phyloP scores from a whole-genome alignment of 30 jellyfish, hydroid and myxozoan genomes.

The Sanderia malayensis region DNA sequence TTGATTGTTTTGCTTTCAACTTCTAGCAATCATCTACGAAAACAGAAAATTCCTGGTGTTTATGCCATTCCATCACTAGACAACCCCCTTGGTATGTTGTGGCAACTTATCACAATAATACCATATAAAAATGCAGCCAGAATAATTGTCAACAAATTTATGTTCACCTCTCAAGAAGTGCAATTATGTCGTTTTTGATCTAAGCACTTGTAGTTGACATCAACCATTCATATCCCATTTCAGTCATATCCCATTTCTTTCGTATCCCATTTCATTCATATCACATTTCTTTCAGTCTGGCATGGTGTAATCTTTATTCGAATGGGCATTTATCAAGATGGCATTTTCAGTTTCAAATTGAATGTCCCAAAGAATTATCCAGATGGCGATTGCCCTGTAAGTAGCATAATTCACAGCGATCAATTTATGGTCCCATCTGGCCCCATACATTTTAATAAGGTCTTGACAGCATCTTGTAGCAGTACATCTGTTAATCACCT shows the following conservation, averaged over 20 bases:
- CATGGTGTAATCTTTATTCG: slow-evolving; percentile 73
- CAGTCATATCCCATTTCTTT: too few species aligned
- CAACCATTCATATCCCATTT: too few species aligned
- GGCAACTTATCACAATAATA: too few species aligned
- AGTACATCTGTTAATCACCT: too few species aligned
- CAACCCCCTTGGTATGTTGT: slow-evolving; percentile 64
- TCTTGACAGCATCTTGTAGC: background rate
- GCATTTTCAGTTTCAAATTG: slow-evolving; percentile 56
- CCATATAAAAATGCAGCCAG: too few species aligned
- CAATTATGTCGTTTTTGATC: too few species aligned
- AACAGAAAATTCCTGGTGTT: slow-evolving; percentile 82
- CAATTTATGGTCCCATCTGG: background rate
- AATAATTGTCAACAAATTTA: too few species aligned
- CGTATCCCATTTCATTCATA: too few species aligned
- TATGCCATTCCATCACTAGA: slow-evolving; percentile 74
- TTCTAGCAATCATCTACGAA: slow-evolving; percentile 67
- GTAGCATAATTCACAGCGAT: background rate
- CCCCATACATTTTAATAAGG: background rate
- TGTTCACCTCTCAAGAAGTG: too few species aligned
- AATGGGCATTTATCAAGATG: slow-evolving; percentile 75
- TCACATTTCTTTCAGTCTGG: slow-evolving; percentile 61
- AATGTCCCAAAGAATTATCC: slow-evolving; percentile 77
- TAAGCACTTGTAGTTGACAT: too few species aligned
- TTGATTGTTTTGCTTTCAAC: background rate
- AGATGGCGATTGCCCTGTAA: slow-evolving; percentile 95